These are phyloP conservation scores for Protosalanx chinensis DNA, from an alignment of 2,797 vertebrate species.

Conservation along the genomic window DNA sequence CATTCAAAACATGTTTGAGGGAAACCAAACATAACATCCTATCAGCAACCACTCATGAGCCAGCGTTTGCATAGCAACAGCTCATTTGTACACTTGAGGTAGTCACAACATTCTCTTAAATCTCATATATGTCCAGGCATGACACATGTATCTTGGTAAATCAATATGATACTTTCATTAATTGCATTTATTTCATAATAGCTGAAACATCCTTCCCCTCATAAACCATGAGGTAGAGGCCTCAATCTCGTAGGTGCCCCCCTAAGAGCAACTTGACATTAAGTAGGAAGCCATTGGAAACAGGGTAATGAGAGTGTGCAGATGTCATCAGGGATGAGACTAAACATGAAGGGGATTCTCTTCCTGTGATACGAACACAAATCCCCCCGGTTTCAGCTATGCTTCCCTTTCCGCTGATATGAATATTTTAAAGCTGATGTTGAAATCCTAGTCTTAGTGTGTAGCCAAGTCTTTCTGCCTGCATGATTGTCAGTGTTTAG, in stretches of 20 bases:
- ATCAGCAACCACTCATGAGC: slow-evolving; percentile 8
- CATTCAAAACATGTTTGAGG: slow-evolving; percentile 15
- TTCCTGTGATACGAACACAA: slow-evolving; percentile 49
- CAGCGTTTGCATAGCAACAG: slow-evolving; percentile 50
- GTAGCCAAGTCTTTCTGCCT: slow-evolving; percentile 39
- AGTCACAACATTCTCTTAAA: slow-evolving; percentile 18
- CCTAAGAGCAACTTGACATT: slow-evolving; percentile 48
- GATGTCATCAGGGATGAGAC: slow-evolving; percentile 33
- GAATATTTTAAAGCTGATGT: slow-evolving; percentile 63
- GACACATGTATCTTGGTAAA: slow-evolving; percentile 14
- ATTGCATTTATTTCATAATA: slow-evolving; percentile 16
- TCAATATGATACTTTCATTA: slow-evolving; percentile 29
- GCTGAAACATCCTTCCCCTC: slow-evolving; percentile 30
- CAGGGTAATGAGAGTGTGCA: slow-evolving; percentile 47
- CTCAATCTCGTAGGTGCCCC: slow-evolving; percentile 48
- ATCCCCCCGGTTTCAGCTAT: slow-evolving; percentile 45
- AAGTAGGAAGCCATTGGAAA: slow-evolving; percentile 58
- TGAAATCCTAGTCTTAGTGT: slow-evolving; percentile 52
- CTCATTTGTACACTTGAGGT: slow-evolving; percentile 43
- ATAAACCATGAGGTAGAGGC: slow-evolving; percentile 50
- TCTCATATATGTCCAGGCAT: slow-evolving; percentile 7
- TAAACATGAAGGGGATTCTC: slow-evolving; percentile 41
- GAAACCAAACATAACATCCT: slow-evolving; percentile 19
- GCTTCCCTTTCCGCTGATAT: slow-evolving; percentile 54
- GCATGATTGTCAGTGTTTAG: slow-evolving; percentile 45